Percentiles rank a stretch among this genome's conserved stretches.
Evolutionary conservation across 2,113 vertebrate species (phyloP).

Genomic region (Chionomys nivalis): DNA sequence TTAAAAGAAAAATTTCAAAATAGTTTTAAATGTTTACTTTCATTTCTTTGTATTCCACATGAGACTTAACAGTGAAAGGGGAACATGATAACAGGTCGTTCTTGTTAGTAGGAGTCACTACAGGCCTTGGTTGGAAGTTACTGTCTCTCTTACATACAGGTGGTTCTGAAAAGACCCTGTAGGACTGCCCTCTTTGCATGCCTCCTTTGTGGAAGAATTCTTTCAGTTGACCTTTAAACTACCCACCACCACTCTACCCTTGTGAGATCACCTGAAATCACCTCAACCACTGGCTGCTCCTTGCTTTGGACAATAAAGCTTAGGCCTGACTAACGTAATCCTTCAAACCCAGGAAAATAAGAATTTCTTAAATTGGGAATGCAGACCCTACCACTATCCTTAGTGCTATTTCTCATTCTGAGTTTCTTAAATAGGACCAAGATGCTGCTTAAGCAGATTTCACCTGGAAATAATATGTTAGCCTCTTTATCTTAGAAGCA

Average conservation of each 20-base stretch:
- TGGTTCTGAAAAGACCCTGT: neutral
- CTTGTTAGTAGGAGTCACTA: neutral
- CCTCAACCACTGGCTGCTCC: neutral
- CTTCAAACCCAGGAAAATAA: neutral
- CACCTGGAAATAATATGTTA: slow-evolving; percentile 9
- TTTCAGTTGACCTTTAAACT: neutral
- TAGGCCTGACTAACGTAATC: neutral
- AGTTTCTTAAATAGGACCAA: neutral
- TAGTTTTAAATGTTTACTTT: slow-evolving; percentile 30
- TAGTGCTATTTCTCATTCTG: neutral
- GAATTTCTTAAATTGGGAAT: slow-evolving; percentile 41
- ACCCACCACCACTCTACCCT: neutral
- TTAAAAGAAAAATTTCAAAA: neutral
- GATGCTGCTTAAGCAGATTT: neutral
- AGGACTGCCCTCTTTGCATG: neutral
- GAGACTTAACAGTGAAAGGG: neutral
- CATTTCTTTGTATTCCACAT: neutral
- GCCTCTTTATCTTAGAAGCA: neutral
- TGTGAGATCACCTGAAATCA: neutral
- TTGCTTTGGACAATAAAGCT: slow-evolving; percentile 5
- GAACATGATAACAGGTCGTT: neutral
- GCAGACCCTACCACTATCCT: neutral
- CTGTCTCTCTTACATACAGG: neutral
- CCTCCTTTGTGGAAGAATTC: neutral
- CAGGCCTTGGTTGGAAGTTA: neutral